Percentiles rank a stretch among this genome's conserved stretches.
These are phyloP conservation scores for Fistularia commersonii DNA, from an alignment of 2,797 vertebrate species.

Conservation along the genomic window DNA sequence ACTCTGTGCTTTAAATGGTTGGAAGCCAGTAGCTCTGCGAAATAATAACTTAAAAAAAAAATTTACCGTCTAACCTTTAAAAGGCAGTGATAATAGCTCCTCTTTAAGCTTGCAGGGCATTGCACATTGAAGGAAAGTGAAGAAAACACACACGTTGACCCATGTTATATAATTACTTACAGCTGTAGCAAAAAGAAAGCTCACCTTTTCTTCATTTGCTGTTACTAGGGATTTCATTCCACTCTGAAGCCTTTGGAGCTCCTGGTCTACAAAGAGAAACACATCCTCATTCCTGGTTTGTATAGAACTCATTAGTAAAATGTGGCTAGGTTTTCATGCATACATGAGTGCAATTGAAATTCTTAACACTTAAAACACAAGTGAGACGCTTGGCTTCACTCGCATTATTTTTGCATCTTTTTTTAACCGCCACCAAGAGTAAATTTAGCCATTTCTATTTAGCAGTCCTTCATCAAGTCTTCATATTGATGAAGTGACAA, in stretches of 20 bases:
- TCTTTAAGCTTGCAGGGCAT: constrained; percentile 12
- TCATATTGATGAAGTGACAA: too few species aligned
- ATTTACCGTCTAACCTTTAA: constrained; percentile 29
- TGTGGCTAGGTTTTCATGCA: too few species aligned
- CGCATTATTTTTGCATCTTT: too few species aligned
- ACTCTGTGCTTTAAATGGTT: constrained; percentile 59
- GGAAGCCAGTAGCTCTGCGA: constrained; percentile 32
- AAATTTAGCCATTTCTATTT: too few species aligned
- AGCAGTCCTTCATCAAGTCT: too few species aligned
- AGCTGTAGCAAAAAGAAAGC: constrained; percentile 30
- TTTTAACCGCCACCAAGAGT: too few species aligned
- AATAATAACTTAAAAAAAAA: constrained; percentile 41
- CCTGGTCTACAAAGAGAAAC: constrained; percentile 81
- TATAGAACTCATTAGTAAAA: background rate
- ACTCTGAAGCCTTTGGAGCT: constrained; percentile 84
- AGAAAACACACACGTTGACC: constrained; percentile 9
- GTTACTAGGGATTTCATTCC: constrained; percentile 87
- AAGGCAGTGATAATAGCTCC: constrained; percentile 17
- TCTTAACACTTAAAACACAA: too few species aligned
- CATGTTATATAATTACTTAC: constrained; percentile 9
- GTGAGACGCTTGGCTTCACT: too few species aligned
- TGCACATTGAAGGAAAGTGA: constrained; percentile 15
- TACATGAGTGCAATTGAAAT: too few species aligned
- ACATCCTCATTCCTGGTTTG: constrained; percentile 20
- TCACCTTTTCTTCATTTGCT: constrained; percentile 93